Conservation (phyloP, 2,888 invertebrate species). For the Drosophila anomelani region DNA sequence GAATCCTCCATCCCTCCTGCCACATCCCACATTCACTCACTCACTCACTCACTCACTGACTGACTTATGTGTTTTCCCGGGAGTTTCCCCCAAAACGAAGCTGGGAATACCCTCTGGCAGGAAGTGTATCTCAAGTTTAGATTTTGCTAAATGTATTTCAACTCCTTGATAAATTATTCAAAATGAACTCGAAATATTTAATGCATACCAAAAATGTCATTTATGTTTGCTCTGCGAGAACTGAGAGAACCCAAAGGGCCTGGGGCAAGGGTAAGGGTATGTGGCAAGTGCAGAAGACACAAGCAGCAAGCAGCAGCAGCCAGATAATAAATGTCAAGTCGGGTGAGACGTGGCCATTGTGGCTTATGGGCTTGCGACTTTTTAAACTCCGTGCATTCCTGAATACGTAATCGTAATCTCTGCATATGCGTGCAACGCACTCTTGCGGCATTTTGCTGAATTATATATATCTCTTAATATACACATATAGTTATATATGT, state of each 20-base stretch:
- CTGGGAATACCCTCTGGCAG: constrained; percentile 6
- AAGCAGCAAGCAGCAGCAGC: constrained; percentile 9
- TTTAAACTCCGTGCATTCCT: constrained; percentile 71
- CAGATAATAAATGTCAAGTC: constrained; percentile 79
- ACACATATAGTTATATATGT: background rate
- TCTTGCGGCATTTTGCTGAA: constrained; percentile 17
- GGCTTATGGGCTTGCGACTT: constrained; percentile 75
- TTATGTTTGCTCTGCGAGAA: background rate
- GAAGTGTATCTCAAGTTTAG: background rate
- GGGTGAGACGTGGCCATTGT: constrained; percentile 77
- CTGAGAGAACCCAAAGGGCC: background rate
- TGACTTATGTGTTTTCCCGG: background rate
- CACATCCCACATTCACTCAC: constrained; percentile 4
- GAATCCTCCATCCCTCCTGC: constrained; percentile 7
- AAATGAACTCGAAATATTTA: background rate
- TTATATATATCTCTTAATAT: background rate
- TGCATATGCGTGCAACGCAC: constrained; percentile 58
- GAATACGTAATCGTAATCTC: constrained; percentile 67
- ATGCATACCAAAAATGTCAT: background rate
- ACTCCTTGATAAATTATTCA: background rate
- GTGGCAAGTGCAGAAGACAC: background rate
- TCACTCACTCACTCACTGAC: constrained; percentile 8
- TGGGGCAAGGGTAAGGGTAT: background rate
- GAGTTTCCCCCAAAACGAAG: background rate
- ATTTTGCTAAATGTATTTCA: background rate